Conservation (phyloP, 2,113 vertebrate species). For the Anarhynchus alexandrinus region DNA sequence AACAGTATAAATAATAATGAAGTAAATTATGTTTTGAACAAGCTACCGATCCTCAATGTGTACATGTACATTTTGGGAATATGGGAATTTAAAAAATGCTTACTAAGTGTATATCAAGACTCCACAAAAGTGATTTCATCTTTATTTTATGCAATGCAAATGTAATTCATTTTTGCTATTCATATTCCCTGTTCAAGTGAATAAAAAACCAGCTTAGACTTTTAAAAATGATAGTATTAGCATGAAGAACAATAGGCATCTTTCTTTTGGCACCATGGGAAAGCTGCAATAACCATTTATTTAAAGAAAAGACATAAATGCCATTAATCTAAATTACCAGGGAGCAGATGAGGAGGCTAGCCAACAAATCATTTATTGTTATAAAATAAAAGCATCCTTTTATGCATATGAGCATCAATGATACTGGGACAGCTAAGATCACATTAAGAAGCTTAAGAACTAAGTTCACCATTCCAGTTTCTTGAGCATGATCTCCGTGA, state of each 20-base stretch:
- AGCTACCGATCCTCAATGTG: not conserved
- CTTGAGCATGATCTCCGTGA: not conserved
- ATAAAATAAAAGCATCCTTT: not conserved
- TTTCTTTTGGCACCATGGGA: not conserved
- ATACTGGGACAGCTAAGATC: not conserved
- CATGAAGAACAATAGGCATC: not conserved
- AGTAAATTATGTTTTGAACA: not conserved
- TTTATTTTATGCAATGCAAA: conserved; percentile 10
- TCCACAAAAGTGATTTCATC: not conserved
- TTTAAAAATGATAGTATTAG: not conserved
- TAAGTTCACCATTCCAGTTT: not conserved
- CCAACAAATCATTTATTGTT: not conserved
- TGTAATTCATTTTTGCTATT: not conserved
- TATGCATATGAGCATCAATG: not conserved
- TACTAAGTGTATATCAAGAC: not conserved
- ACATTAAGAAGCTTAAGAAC: not conserved
- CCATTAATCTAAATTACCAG: not conserved
- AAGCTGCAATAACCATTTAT: not conserved
- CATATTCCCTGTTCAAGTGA: not conserved
- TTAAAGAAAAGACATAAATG: not conserved
- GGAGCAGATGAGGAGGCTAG: not conserved
- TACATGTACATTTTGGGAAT: not conserved
- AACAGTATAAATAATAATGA: not conserved
- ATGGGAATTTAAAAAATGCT: not conserved
- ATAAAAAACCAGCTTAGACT: not conserved